phyloP scores from a whole-genome alignment of 2,888 invertebrate species.

The Meliscaeva auricollis region DNA sequence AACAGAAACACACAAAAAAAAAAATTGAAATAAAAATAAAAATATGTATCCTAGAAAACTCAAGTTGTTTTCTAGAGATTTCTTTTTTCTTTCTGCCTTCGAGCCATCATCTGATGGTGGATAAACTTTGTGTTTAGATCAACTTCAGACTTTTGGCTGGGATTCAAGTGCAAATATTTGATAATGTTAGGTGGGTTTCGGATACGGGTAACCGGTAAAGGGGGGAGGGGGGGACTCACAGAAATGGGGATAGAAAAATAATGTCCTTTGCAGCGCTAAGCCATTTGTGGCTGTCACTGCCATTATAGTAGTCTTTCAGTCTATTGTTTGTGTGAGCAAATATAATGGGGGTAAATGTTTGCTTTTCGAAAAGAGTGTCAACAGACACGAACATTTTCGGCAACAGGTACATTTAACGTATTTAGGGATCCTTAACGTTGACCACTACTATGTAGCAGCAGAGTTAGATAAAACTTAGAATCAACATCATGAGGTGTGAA shows the following conservation, averaged over 20 bases:
- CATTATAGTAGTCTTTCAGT: constrained; percentile 53
- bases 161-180: constrained; percentile 71
- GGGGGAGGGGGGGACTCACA: no score
- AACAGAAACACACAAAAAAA: constrained; percentile 67
- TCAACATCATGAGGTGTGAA: neutral
- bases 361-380: constrained; percentile 57
- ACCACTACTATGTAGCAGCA: neutral
- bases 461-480: neutral
- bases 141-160: constrained; percentile 63
- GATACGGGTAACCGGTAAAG: neutral
- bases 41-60: constrained; percentile 26
- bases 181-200: constrained; percentile 37
- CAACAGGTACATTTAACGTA: constrained; percentile 59
- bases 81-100: constrained; percentile 27
- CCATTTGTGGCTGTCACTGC: constrained; percentile 61
- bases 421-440: constrained; percentile 7
- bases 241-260: constrained; percentile 29
- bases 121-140: constrained; percentile 58
- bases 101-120: constrained; percentile 16
- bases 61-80: constrained; percentile 54
- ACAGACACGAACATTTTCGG: constrained; percentile 48
- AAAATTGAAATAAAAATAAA: constrained; percentile 44
- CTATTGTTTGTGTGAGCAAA: constrained; percentile 61
- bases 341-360: constrained; percentile 60
- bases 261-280: constrained; percentile 44